phyloP scores from a whole-genome alignment of 2,888 invertebrate genomes.

The Thereva nobilitata region DNA sequence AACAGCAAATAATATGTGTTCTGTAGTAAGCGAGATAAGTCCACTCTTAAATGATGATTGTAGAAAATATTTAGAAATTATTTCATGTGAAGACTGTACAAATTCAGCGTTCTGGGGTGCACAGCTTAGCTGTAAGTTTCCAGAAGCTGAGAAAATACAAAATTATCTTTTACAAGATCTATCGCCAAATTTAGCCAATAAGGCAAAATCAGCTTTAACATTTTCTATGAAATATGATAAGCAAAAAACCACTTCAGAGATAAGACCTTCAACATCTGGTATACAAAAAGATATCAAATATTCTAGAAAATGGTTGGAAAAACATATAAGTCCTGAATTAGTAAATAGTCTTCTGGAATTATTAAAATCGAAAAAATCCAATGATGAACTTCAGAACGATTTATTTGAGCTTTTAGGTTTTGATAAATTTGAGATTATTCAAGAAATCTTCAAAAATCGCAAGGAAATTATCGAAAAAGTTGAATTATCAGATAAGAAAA shows the following conservation, averaged over 20 bases:
- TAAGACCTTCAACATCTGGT: not conserved
- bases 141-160: slow-evolving; percentile 10
- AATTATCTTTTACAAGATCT: slow-evolving; percentile 38
- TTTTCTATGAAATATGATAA: slow-evolving; percentile 49
- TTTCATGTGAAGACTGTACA: slow-evolving; percentile 43
- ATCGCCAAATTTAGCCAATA: slow-evolving; percentile 39
- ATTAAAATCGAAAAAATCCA: slow-evolving; percentile 65
- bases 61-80: slow-evolving; percentile 58
- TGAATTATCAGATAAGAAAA: slow-evolving; percentile 49
- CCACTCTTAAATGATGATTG: slow-evolving; percentile 60
- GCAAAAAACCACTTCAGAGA: slow-evolving; percentile 19
- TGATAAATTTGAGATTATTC: slow-evolving; percentile 78
- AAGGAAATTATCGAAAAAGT: slow-evolving; percentile 59
- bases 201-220: slow-evolving; percentile 47
- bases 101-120: slow-evolving; percentile 36
- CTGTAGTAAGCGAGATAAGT: slow-evolving; percentile 62
- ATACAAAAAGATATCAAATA: slow-evolving; percentile 39
- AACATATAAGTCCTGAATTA: slow-evolving; percentile 65
- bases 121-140: slow-evolving; percentile 39
- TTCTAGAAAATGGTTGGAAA: slow-evolving; percentile 62
- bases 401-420: slow-evolving; percentile 89
- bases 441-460: slow-evolving; percentile 68
- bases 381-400: slow-evolving; percentile 77
- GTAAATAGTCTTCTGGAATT: slow-evolving; percentile 64
- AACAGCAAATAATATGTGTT: slow-evolving; percentile 64